phyloP scores from a whole-genome alignment of 2,797 vertebrate species.

The Diceros bicornis region DNA sequence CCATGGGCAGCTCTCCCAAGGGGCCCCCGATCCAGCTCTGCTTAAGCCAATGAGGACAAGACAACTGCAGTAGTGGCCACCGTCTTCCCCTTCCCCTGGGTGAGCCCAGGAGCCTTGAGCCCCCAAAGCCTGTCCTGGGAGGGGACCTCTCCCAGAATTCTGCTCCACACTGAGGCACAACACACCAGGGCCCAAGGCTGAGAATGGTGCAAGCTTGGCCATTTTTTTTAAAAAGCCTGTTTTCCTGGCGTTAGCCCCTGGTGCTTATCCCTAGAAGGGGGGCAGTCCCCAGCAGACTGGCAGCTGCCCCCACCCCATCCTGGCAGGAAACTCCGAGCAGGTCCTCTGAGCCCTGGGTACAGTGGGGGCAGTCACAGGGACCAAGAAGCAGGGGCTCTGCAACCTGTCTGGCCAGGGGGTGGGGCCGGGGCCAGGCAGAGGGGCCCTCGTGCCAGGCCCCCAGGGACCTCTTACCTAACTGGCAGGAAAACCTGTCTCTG shows the following conservation, averaged over 20 bases:
- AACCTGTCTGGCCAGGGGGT: neutral
- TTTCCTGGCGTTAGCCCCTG: neutral
- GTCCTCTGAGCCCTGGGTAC: neutral
- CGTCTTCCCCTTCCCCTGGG: neutral
- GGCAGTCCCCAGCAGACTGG: neutral
- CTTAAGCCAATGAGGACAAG: neutral
- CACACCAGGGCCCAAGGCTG: neutral
- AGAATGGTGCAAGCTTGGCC: neutral
- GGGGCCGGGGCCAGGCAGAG: neutral
- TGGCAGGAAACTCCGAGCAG: neutral
- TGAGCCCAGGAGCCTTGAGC: neutral
- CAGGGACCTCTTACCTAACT: neutral
- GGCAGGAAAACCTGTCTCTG: neutral
- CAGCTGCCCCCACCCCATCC: neutral
- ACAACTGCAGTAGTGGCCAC: neutral
- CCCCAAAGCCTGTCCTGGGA: neutral
- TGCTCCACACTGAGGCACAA: neutral
- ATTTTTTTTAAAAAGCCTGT: slow-evolving; percentile 6
- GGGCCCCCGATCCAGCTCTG: neutral
- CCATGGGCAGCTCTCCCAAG: neutral
- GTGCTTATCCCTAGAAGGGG: neutral
- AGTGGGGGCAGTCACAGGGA: neutral
- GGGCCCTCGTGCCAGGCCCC: neutral
- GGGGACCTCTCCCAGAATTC: neutral
- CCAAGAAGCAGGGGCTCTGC: neutral